A percentile compares a stretch with the other conserved stretches of the same genome.
Evolutionary conservation across 2,888 invertebrate species (phyloP).

Genomic region (Alloscopus bannaensis): DNA sequence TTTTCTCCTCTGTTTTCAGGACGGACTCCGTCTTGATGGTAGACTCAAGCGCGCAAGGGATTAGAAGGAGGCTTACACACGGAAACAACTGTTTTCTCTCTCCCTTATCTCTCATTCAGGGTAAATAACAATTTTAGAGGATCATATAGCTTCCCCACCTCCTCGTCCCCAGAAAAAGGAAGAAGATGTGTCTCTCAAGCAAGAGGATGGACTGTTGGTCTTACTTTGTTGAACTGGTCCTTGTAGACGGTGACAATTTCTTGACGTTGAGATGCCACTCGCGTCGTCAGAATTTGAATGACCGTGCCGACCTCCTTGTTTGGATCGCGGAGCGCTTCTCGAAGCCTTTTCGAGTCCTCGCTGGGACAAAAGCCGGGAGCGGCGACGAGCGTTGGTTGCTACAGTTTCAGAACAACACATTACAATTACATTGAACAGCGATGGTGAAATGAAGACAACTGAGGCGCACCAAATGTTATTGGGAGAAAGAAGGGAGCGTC

Average conservation of each 20-base stretch:
- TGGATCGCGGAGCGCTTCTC: slow-evolving; percentile 60
- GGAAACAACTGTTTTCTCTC: not conserved
- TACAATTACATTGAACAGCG: no score
- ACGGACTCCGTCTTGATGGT: no score
- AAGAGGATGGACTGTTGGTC: no score
- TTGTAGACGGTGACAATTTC: slow-evolving; percentile 63
- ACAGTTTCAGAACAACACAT: no score
- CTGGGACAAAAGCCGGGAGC: slow-evolving; percentile 39
- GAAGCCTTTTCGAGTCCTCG: slow-evolving; percentile 51
- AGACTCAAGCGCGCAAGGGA: no score
- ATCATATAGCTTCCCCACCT: no score
- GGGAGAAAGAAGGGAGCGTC: no score
- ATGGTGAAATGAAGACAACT: no score
- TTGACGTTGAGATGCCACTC: slow-evolving; percentile 75
- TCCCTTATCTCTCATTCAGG: not conserved
- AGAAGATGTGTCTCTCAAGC: not conserved
- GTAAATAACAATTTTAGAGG: no score
- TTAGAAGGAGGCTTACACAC: no score
- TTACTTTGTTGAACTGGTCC: slow-evolving; percentile 60
- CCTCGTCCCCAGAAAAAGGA: not conserved
- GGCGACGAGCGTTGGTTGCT: slow-evolving; percentile 56
- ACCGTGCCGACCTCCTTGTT: slow-evolving; percentile 75
- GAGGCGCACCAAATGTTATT: no score
- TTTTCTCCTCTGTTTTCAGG: no score
- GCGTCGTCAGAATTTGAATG: slow-evolving; percentile 75